Evolutionary conservation across 2,888 invertebrate genomes (phyloP).

Genomic region (Macropis europaea): DNA sequence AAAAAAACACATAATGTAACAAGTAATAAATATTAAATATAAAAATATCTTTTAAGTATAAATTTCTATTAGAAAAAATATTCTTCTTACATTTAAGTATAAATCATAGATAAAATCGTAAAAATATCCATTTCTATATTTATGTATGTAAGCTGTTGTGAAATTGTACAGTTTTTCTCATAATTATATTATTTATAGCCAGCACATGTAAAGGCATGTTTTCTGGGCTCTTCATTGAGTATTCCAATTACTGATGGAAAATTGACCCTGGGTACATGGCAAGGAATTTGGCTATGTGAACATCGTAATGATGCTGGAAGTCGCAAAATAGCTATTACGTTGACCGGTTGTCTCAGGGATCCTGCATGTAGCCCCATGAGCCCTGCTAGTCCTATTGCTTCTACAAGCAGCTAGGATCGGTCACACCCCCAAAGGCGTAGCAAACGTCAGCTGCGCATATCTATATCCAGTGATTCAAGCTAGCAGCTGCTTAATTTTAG

Average conservation of each 20-base stretch:
- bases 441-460: slow-evolving; percentile 77
- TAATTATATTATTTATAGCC: slow-evolving; percentile 84
- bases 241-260: slow-evolving; percentile 98
- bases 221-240: slow-evolving; percentile 96
- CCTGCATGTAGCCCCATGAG: slow-evolving; percentile 92
- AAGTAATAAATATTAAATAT: background rate
- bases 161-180: slow-evolving; percentile 7
- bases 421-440: slow-evolving; percentile 81
- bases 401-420: slow-evolving; percentile 95
- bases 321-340: slow-evolving; percentile 92
- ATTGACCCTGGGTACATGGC: slow-evolving; percentile 97
- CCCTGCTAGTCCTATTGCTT: slow-evolving; percentile 91
- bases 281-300: slow-evolving; percentile 99
- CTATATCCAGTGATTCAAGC: slow-evolving; percentile 78
- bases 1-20: background rate
- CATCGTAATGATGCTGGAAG: slow-evolving; percentile 98
- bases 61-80: background rate
- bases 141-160: slow-evolving; percentile 14
- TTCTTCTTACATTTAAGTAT: background rate
- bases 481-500: slow-evolving; percentile 77
- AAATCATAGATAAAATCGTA: background rate
- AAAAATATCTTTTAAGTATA: background rate
- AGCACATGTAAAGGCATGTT: slow-evolving; percentile 98
- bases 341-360: slow-evolving; percentile 94
- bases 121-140: background rate